Evolutionary conservation across 2,797 vertebrate species (phyloP), one percentile per base, ranked within the genome.

Genomic region (Melanotaenia parkinsoni): DNA sequence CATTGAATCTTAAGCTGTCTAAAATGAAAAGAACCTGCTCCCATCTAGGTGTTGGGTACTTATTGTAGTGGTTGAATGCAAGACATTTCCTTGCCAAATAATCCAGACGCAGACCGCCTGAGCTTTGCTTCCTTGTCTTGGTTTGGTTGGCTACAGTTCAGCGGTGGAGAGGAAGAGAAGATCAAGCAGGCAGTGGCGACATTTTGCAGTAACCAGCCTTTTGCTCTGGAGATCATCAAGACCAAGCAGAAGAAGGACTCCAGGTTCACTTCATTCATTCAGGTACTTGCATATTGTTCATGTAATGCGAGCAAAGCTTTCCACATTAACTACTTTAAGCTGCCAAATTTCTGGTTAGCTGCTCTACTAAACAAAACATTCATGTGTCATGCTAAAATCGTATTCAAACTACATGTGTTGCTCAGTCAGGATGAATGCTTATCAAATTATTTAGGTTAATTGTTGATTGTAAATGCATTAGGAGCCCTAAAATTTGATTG

Each of bases 161-260:
- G 96, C 37, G 94, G 96, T 47, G 92, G 94, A 13, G 96, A 97
- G 73, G 98, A 98, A 78, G 97, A 97, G 88, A 99, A 96, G 91
- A 93, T 99, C 91, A 99, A 98, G 83, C 95, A 95, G 4, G 97
- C 98, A 1, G 97, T 96, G 53, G 98, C 96, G 76, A 99, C 95
- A 0, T 99, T 99, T 93, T 99, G 98, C 92, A 99, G 97, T 79
- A 99, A 99, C 93, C 98, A 99, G 72, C 97, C 98, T 67, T 99
- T 99, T 1, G 96, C 98, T 77, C 91, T 99, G 68, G 98, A 99
- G 93, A 95, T 98, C 91, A 99, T 99, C 90, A 99, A 99, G 84
- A 97, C 95, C 68, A 95, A 96, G 69, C 97, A 99, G 93, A 99
- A 98, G 92, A 99, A 99, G 84, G 98, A 99, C 86, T 95, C 96